These are phyloP conservation scores for Coregonus sp. DNA, from an alignment of 2,797 vertebrate genomes.

Conservation along the genomic window DNA sequence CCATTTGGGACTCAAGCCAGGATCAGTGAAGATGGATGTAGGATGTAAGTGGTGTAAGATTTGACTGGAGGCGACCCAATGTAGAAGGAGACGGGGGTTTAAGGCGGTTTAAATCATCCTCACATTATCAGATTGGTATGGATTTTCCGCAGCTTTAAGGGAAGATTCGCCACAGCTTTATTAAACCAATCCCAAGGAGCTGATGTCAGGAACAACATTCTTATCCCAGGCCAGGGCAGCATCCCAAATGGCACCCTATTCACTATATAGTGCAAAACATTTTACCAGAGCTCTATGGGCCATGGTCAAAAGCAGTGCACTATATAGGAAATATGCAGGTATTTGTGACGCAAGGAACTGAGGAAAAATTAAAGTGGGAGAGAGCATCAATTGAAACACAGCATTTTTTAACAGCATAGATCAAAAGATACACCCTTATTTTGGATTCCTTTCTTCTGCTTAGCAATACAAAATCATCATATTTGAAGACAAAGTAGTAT, in stretches of 20 bases:
- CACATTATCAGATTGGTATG: conserved; percentile 63
- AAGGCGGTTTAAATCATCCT: conserved; percentile 55
- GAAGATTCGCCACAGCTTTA: conserved; percentile 58
- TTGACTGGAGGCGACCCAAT: conserved; percentile 52
- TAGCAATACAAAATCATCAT: conserved; percentile 68
- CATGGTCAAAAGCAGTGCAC: conserved; percentile 29
- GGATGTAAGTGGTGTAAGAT: conserved; percentile 3
- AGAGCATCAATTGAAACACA: conserved; percentile 35
- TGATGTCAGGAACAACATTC: conserved; percentile 39
- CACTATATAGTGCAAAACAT: no score
- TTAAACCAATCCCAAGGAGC: conserved; percentile 61
- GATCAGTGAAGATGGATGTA: conserved; percentile 3
- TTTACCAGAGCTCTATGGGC: conserved; percentile 13
- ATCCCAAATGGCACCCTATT: no score
- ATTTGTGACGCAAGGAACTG: background rate
- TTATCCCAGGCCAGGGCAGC: conserved; percentile 16
- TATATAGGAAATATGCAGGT: background rate
- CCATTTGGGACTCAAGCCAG: background rate
- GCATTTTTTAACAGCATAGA: conserved; percentile 64
- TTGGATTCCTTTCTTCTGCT: conserved; percentile 50
- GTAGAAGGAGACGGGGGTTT: conserved; percentile 39
- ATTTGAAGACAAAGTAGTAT: conserved; percentile 41
- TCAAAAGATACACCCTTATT: conserved; percentile 61
- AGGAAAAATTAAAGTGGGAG: conserved; percentile 27
- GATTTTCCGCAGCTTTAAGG: conserved; percentile 62